phyloP scores from a whole-genome alignment of 2,113 vertebrate species.

The Centropus bengalensis region DNA sequence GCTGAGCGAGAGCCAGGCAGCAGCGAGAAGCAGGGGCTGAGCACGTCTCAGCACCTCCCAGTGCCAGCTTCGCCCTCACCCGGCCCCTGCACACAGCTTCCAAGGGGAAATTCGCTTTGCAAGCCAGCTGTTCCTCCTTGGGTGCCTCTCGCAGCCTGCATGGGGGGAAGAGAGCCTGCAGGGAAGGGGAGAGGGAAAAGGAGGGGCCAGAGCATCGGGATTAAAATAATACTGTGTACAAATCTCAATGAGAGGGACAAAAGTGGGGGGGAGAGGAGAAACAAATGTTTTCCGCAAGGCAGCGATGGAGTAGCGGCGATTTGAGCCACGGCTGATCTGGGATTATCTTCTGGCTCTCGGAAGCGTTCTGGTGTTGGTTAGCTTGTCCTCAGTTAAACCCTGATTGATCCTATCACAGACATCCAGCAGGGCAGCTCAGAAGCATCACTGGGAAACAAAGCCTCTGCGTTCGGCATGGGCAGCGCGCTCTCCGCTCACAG shows the following conservation, averaged over 20 bases:
- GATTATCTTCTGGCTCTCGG: slow-evolving; percentile 33
- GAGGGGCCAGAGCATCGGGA: neutral
- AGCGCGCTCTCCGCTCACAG: accelerated
- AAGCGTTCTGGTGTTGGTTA: neutral
- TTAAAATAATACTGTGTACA: slow-evolving; percentile 41
- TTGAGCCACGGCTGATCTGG: neutral
- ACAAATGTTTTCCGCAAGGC: neutral
- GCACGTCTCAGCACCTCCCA: accelerated
- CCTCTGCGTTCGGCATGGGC: accelerated
- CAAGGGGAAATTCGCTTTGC: neutral
- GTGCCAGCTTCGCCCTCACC: neutral
- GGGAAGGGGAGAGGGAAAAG: neutral
- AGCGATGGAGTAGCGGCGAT: accelerated
- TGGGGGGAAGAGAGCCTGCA: neutral
- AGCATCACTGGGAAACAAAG: accelerated
- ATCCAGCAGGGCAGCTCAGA: neutral
- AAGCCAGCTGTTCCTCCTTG: slow-evolving; percentile 61
- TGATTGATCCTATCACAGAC: accelerated
- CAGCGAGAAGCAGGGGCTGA: neutral
- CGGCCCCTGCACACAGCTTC: neutral
- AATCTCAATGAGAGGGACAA: neutral
- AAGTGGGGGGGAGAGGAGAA: neutral
- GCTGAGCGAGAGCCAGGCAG: neutral
- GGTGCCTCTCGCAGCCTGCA: neutral
- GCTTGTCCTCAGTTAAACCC: slow-evolving; percentile 41